Evolutionary conservation across 2,113 vertebrate genomes (phyloP).

Genomic region (Rhineura floridana): DNA sequence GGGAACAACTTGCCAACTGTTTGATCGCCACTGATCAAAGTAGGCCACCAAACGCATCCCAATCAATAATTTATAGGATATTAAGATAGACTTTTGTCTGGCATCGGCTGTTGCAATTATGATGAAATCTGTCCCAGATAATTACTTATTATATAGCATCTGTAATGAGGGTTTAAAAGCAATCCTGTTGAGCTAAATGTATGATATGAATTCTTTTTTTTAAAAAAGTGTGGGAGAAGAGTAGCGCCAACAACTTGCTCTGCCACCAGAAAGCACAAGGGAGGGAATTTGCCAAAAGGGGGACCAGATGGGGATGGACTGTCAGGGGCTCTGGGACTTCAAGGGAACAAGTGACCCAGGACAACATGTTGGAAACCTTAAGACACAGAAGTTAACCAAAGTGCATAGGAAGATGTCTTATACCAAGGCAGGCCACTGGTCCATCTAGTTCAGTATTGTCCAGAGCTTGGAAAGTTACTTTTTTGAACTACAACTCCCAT

Average conservation of each 20-base stretch:
- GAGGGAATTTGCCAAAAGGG: neutral
- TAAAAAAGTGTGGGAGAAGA: too few relatives aligned
- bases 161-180: neutral
- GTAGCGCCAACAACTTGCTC: too few relatives aligned
- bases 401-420: neutral
- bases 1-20: neutral
- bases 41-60: neutral
- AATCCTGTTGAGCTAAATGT: neutral
- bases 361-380: neutral
- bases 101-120: neutral
- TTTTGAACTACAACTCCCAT: too few relatives aligned
- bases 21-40: neutral
- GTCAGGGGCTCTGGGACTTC: neutral
- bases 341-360: neutral
- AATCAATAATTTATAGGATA: neutral
- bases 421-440: too few relatives aligned
- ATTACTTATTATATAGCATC: neutral
- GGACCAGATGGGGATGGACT: too few relatives aligned
- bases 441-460: too few relatives aligned
- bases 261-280: too few relatives aligned
- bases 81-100: neutral
- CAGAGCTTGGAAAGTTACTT: too few relatives aligned
- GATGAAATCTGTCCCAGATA: neutral
- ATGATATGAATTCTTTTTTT: neutral
- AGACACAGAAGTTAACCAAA: neutral